Base-by-base conservation (phyloP, 2,888 invertebrate species). In the Automeris io region DNA sequence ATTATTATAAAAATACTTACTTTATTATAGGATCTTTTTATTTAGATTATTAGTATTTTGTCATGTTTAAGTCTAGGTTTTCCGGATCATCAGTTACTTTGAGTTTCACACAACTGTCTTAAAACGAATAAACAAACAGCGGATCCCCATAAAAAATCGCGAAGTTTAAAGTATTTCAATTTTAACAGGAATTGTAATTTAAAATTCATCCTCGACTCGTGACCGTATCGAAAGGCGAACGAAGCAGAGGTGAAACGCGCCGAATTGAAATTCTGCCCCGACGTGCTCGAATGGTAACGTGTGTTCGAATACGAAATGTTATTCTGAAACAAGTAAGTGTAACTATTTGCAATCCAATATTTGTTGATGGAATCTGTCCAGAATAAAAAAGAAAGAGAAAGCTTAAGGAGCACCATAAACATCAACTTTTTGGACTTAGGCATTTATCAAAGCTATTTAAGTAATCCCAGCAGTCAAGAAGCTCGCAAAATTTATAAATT, bases 221-320 rank as follows among this genome's bases (percentile, higher is more conserved):
- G 52, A 51, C 47, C 55, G 70, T 70, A 75, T 70, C 73, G 71
- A 57, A 66, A 65, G 61, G 61, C 64, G 60, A 61, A 61, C 44
- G 59, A 56, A n/a, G 61, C 43, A 58, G 58, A 68, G 65, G 59
- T 68, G 76, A 75, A 74, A 72, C 74, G 71, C 56, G 51, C 61
- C 54, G 71, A 78, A 82, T 82, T 81, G 72, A 79, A 81, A 81
- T 81, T 83, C 76, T 66, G 59, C 46, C 57, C 60, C 61, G 61
- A 62, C 76, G 71, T 70, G 68, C 64, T 22, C 60, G 61, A 68
- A 68, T 58, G 56, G 55, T 51, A 51, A 57, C 59, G 62, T 74
- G 70, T 70, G 70, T 71, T 68, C 70, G 69, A 69, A 56, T 63
- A 57, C 55, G 60, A 70, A 62, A 72, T 70, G 70, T 73, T 69